phyloP scores from a whole-genome alignment of 2,797 vertebrate genomes.

The Leptoclinus maculatus region DNA sequence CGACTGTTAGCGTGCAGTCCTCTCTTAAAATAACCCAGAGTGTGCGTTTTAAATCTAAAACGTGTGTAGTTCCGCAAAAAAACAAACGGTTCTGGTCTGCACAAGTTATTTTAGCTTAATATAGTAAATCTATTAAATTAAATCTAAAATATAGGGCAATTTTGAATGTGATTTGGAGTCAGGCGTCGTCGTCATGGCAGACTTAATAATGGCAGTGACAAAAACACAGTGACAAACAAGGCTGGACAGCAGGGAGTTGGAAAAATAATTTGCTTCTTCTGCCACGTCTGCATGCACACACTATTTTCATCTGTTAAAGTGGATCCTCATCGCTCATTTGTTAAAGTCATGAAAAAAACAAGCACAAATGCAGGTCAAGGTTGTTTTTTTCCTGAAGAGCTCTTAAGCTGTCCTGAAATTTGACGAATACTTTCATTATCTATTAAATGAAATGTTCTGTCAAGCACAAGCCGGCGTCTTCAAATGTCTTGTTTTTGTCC shows the following conservation, averaged over 20 bases:
- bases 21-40: neutral
- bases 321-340: neutral
- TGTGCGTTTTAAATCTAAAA: neutral
- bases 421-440: neutral
- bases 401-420: neutral
- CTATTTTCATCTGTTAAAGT: neutral
- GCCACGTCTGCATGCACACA: neutral
- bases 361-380: neutral
- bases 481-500: neutral
- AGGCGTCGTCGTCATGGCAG: neutral
- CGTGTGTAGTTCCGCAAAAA: neutral
- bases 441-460: neutral
- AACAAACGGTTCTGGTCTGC: neutral
- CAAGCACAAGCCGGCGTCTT: neutral
- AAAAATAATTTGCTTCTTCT: neutral
- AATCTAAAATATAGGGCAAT: too few species aligned
- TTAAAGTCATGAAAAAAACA: neutral
- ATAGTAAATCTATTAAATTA: too few species aligned
- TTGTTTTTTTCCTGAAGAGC: neutral
- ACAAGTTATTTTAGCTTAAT: neutral
- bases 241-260: neutral
- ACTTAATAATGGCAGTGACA: neutral
- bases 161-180: neutral
- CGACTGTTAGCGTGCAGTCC: constrained; percentile 8
- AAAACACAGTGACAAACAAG: neutral